phyloP scores from a whole-genome alignment of 2,113 vertebrate genomes.

The Phalacrocorax carbo region DNA sequence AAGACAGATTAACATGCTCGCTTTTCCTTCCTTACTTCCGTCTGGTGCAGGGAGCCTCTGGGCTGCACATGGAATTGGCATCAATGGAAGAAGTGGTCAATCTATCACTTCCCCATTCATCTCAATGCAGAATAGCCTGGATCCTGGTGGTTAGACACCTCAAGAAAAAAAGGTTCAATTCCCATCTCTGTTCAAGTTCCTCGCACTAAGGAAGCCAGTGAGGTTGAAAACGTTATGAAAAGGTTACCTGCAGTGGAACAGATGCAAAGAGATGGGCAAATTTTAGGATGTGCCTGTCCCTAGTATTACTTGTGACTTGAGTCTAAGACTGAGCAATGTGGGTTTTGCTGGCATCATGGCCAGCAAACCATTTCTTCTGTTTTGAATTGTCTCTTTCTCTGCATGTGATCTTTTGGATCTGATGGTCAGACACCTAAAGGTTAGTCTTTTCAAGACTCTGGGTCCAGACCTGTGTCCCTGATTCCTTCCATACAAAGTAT shows the following conservation, averaged over 20 bases:
- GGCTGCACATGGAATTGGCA: background rate
- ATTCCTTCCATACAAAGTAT: background rate
- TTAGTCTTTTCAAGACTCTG: background rate
- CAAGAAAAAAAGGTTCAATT: background rate
- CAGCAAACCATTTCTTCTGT: background rate
- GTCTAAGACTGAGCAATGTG: background rate
- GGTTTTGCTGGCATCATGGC: background rate
- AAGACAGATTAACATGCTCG: rapidly evolving
- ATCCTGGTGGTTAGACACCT: background rate
- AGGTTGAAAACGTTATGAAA: background rate
- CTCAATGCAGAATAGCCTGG: background rate
- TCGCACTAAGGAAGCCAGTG: background rate
- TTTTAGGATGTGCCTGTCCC: background rate
- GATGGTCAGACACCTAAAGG: background rate
- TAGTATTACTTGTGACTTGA: background rate
- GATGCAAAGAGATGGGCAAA: background rate
- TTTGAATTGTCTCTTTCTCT: background rate
- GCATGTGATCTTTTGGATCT: background rate
- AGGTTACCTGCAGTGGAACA: background rate
- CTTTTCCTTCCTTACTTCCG: background rate
- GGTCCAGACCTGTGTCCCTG: background rate
- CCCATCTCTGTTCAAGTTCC: background rate
- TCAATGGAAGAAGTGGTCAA: background rate
- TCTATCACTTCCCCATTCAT: background rate
- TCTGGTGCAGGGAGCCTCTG: background rate